These are phyloP conservation scores for Babylonia areolata DNA, from an alignment of 1,140 invertebrate genomes.

Conservation along the genomic window DNA sequence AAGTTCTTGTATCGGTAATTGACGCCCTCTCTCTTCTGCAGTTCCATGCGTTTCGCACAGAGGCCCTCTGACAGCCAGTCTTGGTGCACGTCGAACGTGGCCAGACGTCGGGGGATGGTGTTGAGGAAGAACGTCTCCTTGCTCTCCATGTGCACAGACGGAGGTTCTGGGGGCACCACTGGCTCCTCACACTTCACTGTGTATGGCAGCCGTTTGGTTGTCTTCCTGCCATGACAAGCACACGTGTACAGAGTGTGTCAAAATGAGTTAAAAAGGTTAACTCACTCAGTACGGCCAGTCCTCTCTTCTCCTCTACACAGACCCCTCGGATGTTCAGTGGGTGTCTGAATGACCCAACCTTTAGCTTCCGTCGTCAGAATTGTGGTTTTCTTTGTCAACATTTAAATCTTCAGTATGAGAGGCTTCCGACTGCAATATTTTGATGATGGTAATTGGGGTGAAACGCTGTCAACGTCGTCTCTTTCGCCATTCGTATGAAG, in stretches of 20 bases:
- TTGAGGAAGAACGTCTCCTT: conserved; percentile 72
- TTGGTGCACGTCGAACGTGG: conserved; percentile 64
- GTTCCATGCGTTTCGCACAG: conserved; percentile 69
- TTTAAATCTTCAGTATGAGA: no score
- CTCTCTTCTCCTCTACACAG: no score
- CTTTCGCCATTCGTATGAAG: no score
- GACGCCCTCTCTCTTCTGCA: conserved; percentile 63
- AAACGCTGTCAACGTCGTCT: no score
- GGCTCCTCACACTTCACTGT: conserved; percentile 62
- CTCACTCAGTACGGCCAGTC: no score
- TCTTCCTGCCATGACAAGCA: conserved; percentile 44
- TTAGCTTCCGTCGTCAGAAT: no score
- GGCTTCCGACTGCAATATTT: no score
- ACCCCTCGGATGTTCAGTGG: no score
- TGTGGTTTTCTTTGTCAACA: no score
- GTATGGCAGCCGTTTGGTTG: conserved; percentile 61
- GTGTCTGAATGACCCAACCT: no score
- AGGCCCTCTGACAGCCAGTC: conserved; percentile 72
- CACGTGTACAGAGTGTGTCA: not conserved
- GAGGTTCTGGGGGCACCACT: conserved; percentile 59
- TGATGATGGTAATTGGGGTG: no score
- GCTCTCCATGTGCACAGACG: conserved; percentile 66
- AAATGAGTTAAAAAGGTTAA: no score
- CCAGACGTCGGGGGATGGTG: conserved; percentile 66
- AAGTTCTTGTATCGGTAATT: conserved; percentile 70